Conservation (phyloP, 2,888 invertebrate species). For the Drosophila melanosoma region DNA sequence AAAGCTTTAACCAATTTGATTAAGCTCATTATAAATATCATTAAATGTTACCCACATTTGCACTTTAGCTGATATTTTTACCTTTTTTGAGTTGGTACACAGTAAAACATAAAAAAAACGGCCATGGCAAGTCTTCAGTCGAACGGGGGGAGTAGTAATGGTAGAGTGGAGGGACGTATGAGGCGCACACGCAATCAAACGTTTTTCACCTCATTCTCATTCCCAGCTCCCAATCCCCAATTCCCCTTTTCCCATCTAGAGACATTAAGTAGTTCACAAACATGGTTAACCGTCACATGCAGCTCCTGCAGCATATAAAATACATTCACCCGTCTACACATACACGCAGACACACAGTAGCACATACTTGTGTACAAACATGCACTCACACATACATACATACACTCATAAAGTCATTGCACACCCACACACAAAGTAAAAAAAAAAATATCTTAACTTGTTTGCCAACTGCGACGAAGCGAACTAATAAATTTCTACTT, state of each 20-base stretch:
- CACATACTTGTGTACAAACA: slow-evolving; percentile 9
- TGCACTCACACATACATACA: slow-evolving; percentile 12
- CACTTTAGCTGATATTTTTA: not conserved
- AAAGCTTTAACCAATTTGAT: not conserved
- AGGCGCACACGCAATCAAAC: slow-evolving; percentile 37
- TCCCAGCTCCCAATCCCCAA: slow-evolving; percentile 24
- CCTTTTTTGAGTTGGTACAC: not conserved
- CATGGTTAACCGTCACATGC: slow-evolving; percentile 55
- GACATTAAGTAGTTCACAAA: slow-evolving; percentile 55
- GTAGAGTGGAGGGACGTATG: not conserved
- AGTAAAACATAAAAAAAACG: slow-evolving; percentile 19
- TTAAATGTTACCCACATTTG: not conserved
- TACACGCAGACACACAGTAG: slow-evolving; percentile 21
- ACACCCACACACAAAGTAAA: slow-evolving; percentile 44
- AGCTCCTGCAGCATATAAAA: slow-evolving; percentile 44
- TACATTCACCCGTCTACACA: slow-evolving; percentile 26
- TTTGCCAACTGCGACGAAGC: slow-evolving; percentile 77
- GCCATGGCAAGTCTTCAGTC: slow-evolving; percentile 36
- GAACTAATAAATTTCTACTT: slow-evolving; percentile 79
- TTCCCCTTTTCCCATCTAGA: slow-evolving; percentile 17
- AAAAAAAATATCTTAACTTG: slow-evolving; percentile 70
- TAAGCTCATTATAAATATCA: not conserved
- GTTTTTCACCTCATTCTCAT: slow-evolving; percentile 66
- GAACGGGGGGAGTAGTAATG: not conserved
- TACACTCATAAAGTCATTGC: slow-evolving; percentile 24